phyloP scores from a whole-genome alignment of 2,888 invertebrate species.

The Ormyrus labotus region DNA sequence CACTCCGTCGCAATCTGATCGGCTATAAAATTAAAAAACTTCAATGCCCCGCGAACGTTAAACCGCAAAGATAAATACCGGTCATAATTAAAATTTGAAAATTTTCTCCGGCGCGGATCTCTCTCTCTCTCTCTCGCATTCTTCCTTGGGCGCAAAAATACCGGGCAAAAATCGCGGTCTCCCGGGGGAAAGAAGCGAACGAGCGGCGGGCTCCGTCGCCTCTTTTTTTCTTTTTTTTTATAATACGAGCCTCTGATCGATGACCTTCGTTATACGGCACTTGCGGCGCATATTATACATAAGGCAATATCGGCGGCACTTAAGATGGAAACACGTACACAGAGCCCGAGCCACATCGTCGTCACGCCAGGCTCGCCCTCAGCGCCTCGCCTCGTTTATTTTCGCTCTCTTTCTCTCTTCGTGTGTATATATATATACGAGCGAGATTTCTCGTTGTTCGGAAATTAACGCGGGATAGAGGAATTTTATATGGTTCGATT shows the following conservation, averaged over 20 bases:
- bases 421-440: not conserved
- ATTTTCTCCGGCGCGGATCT: no score
- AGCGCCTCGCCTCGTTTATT: conserved; percentile 48
- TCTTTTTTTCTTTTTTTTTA: not conserved
- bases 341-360: conserved; percentile 25
- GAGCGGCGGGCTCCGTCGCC: no score
- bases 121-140: no score
- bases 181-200: not conserved
- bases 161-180: conserved; percentile 14
- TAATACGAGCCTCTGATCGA: conserved; percentile 48
- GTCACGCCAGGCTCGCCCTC: conserved; percentile 42
- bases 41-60: no score
- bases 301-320: conserved; percentile 53
- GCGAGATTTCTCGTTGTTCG: conserved; percentile 47
- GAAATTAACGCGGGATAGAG: conserved; percentile 53
- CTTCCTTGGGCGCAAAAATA: no score
- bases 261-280: conserved; percentile 55
- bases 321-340: conserved; percentile 32
- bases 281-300: conserved; percentile 49
- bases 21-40: no score
- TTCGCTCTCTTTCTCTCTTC: conserved; percentile 1
- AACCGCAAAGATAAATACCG: no score
- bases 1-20: no score
- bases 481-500: not conserved
- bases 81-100: no score